phyloP scores from a whole-genome alignment of 2,113 vertebrate genomes.

The Rhabdomys dilectus region DNA sequence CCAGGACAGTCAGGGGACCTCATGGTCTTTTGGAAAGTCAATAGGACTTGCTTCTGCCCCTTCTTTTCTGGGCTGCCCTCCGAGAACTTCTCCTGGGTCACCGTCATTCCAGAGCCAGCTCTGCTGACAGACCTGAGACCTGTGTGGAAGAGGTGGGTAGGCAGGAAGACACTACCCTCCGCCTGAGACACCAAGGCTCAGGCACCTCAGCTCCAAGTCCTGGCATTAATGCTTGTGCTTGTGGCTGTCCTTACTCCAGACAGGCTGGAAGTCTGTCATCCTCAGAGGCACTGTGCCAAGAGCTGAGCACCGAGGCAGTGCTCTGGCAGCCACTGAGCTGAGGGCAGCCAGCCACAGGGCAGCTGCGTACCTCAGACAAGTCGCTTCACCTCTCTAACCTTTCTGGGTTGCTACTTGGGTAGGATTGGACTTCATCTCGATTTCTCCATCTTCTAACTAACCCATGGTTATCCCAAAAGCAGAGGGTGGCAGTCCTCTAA shows the following conservation, averaged over 20 bases:
- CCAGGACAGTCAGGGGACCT: background rate
- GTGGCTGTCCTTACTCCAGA: background rate
- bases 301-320: too few relatives aligned
- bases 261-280: background rate
- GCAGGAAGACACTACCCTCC: background rate
- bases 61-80: conserved; percentile 25
- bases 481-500: background rate
- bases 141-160: fast-evolving
- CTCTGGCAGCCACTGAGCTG: background rate
- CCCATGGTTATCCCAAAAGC: background rate
- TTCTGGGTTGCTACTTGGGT: background rate
- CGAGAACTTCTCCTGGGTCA: background rate
- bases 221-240: background rate
- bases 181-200: conserved; percentile 5
- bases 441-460: background rate
- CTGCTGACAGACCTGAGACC: background rate
- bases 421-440: background rate
- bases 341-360: background rate
- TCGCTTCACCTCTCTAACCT: background rate
- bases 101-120: background rate
- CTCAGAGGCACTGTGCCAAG: background rate
- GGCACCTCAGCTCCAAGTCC: background rate
- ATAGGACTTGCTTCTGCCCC: background rate
- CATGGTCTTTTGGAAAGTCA: background rate
- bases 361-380: conserved; percentile 30